Conservation (phyloP, 2,797 vertebrate species). For the Peromyscus aztecus region DNA sequence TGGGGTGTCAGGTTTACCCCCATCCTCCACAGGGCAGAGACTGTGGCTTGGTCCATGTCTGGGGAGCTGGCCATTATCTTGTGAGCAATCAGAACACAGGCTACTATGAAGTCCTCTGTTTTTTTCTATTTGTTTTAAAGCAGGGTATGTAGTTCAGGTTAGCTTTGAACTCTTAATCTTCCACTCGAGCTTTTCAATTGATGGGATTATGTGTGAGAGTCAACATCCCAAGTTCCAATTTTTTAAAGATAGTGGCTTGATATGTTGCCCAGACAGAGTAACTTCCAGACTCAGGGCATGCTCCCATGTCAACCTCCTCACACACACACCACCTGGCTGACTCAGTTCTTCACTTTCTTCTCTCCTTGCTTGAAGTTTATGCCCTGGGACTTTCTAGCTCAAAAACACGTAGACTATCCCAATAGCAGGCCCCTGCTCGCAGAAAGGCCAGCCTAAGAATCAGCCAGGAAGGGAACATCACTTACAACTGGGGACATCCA, state of each 20-base stretch:
- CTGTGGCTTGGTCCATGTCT: background rate
- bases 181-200: background rate
- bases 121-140: background rate
- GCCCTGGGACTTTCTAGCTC: accelerated
- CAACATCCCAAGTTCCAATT: background rate
- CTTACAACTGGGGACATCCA: background rate
- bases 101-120: background rate
- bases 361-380: background rate
- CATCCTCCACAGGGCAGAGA: constrained; percentile 87
- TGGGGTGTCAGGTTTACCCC: constrained; percentile 94
- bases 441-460: background rate
- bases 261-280: background rate
- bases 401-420: background rate
- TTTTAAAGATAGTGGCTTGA: background rate
- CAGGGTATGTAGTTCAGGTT: background rate
- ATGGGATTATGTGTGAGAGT: background rate
- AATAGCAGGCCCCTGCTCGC: background rate
- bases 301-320: background rate
- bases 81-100: background rate
- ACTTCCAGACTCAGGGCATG: too few relatives aligned
- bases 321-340: background rate
- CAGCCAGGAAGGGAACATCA: background rate
- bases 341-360: background rate
- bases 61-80: background rate
- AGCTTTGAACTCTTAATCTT: too few relatives aligned